phyloP scores from a whole-genome alignment of 2,113 vertebrate species.

The Ageneiosus marmoratus region DNA sequence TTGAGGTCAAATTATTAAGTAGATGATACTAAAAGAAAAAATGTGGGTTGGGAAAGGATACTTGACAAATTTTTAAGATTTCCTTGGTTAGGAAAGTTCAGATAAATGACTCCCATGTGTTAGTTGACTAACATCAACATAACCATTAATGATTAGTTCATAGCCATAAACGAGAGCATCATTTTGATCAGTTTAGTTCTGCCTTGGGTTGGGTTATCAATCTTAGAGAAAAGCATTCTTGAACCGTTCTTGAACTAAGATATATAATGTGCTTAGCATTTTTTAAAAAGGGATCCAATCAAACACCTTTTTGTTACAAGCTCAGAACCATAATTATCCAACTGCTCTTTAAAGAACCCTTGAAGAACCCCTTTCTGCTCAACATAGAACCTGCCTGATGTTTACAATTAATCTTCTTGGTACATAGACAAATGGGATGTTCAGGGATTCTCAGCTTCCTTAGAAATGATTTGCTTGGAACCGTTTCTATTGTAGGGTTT shows the following conservation, averaged over 20 bases:
- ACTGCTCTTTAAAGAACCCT: not conserved
- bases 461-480: not conserved
- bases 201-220: not conserved
- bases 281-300: not conserved
- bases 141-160: not conserved
- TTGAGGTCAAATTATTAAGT: not conserved
- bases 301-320: not conserved
- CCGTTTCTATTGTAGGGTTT: not conserved
- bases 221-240: not conserved
- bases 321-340: not conserved
- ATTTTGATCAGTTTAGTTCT: not conserved
- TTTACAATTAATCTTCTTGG: not conserved
- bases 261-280: not conserved
- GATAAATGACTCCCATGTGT: not conserved
- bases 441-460: not conserved
- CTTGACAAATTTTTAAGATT: no score
- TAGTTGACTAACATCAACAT: no score
- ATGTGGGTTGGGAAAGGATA: not conserved
- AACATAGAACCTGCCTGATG: not conserved
- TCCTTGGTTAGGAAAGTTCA: not conserved
- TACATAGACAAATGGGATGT: not conserved
- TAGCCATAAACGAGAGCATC: not conserved
- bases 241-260: not conserved
- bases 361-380: not conserved
- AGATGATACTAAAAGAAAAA: not conserved